phyloP scores from a whole-genome alignment of 2,797 vertebrate species.

The Ispidina lecontei region DNA sequence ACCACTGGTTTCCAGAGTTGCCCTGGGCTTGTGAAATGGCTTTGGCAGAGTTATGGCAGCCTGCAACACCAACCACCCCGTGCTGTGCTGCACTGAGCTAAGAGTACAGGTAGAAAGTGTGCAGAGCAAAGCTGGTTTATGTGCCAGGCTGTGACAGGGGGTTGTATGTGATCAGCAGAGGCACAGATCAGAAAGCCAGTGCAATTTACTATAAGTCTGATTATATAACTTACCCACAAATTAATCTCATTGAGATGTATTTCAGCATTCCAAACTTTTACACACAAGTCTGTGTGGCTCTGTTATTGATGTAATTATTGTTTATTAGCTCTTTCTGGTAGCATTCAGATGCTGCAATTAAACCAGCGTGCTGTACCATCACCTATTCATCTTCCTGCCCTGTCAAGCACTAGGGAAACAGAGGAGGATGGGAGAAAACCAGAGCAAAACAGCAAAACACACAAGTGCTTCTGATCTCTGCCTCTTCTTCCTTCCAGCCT shows the following conservation, averaged over 20 bases:
- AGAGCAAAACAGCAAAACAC: background rate
- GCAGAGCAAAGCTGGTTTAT: background rate
- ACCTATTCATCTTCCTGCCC: conserved; percentile 16
- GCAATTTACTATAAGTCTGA: background rate
- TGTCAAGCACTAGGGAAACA: conserved; percentile 5
- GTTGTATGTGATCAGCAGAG: background rate
- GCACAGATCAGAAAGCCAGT: background rate
- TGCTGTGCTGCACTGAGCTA: background rate
- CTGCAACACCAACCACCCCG: background rate
- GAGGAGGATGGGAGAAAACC: background rate
- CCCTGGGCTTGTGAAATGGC: background rate
- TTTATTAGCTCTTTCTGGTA: conserved; percentile 14
- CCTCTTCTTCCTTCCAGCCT: background rate
- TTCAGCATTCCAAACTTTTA: conserved; percentile 12
- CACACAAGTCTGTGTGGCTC: background rate
- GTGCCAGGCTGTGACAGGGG: background rate
- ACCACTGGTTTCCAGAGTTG: background rate
- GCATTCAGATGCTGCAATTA: background rate
- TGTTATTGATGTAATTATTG: conserved; percentile 38
- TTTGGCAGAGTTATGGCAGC: background rate
- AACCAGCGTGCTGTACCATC: conserved; percentile 5
- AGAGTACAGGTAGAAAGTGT: background rate
- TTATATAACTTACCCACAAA: conserved; percentile 14
- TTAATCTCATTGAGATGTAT: conserved; percentile 10
- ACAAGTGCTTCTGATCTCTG: background rate